Conservation (phyloP, 2,888 invertebrate species). For the Heliconius aoede region DNA sequence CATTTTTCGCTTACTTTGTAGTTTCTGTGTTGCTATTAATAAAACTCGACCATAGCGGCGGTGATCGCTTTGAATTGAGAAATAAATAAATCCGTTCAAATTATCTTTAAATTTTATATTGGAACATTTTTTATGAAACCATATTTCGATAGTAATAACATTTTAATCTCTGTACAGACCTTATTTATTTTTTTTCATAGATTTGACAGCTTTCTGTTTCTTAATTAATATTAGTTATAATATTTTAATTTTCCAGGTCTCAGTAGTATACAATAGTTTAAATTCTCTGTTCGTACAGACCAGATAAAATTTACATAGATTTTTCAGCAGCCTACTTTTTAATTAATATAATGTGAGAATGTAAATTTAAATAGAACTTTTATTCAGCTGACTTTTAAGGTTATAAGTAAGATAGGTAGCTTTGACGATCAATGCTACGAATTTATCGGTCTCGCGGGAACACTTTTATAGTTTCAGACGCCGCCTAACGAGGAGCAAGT, state of each 20-base stretch:
- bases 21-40: constrained; percentile 38
- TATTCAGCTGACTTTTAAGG: constrained; percentile 9
- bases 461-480: constrained; percentile 31
- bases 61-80: constrained; percentile 46
- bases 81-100: constrained; percentile 50
- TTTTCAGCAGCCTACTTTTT: no score
- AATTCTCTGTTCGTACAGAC: no score
- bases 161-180: no score
- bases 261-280: no score
- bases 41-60: constrained; percentile 43
- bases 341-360: not conserved
- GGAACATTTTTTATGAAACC: not conserved
- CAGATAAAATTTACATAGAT: not conserved
- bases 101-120: constrained; percentile 46
- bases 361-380: not conserved
- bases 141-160: not conserved
- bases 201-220: no score
- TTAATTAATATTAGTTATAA: no score
- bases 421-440: constrained; percentile 23
- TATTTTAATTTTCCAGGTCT: no score
- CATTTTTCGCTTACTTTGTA: constrained; percentile 20
- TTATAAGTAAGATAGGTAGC: constrained; percentile 9
- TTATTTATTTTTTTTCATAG: no score
- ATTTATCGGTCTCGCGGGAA: constrained; percentile 18
- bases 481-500: constrained; percentile 30